Evolutionary conservation across 1,140 invertebrate species (phyloP), one percentile per base, ranked within the genome.

Genomic region (Drusus annulatus): DNA sequence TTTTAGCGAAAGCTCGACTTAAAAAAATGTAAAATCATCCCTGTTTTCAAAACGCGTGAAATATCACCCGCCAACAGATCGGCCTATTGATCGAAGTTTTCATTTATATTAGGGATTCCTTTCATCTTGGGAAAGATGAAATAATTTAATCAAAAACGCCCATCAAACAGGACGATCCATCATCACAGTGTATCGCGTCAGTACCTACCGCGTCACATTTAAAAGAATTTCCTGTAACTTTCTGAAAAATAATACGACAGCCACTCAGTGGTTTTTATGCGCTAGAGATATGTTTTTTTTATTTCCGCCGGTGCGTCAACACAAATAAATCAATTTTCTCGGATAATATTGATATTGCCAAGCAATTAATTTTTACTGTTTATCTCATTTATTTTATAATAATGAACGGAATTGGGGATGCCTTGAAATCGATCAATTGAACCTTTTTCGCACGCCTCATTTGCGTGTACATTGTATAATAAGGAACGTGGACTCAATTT

Each of bases 131-230:
- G 23, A 15, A 63, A 31, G 25, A 63, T 51, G 68, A 71, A 71
- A 71, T 71, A 51, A 71, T 71, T 71, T 71, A 36, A 71, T 71
- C 68, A 71, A 23, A 50, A 71, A 52, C n/a, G 68, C 68, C 45
- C 15, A 21, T 51, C 68, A 71, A 71, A 71, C 17, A n/a, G 45
- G 25, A 19, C 68, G 68, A 71, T 71, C 68, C 50, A 71, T 71
- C 68, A 71, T 52, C 17, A 7, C 36, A 21, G 19, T 71, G 36
- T 71, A 51, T 68, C 15, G 31, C 17, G 21, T 16, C 63, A 10
- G 23, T 17, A 23, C 25, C 28, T 45, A n/a, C 28, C 63, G 19
- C 52, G 68, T 71, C 68, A 71, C 68, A 71, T 23, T 71, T 71
- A 71, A 71, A 71, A 50, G 50, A n/a, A 51, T 71, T 71, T 71